Conservation (phyloP, 1,140 invertebrate genomes). For the Papilio glaucus region DNA sequence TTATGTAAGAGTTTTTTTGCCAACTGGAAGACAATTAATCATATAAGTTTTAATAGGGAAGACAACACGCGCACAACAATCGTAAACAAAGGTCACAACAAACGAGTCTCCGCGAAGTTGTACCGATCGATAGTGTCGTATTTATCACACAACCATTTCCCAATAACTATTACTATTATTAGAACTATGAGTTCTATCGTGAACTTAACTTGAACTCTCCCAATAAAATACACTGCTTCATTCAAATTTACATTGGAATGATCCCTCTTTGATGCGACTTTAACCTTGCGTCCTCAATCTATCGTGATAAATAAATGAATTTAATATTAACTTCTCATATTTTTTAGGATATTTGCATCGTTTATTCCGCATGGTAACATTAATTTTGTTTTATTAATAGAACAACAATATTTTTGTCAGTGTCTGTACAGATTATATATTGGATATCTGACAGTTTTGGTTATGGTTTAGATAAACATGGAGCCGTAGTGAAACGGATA, state of each 20-base stretch:
- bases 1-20: neutral
- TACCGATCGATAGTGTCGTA: neutral
- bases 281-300: no score
- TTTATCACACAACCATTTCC: neutral
- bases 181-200: neutral
- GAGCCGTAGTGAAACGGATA: neutral
- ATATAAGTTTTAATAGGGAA: constrained; percentile 18
- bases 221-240: no score
- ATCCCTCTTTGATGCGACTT: no score
- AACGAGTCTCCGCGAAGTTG: constrained; percentile 1
- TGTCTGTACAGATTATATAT: neutral
- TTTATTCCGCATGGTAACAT: no score
- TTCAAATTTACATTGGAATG: no score
- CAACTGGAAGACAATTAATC: neutral
- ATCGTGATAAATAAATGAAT: no score
- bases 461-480: no score
- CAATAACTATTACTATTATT: constrained; percentile 4
- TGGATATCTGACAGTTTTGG: neutral
- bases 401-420: no score
- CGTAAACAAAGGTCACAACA: constrained; percentile 6
- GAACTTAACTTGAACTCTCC: no score
- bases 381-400: no score
- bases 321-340: no score
- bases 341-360: no score
- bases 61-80: constrained; percentile 1